These are phyloP conservation scores for Bicyclus anynana DNA, from an alignment of 1,140 invertebrate genomes.

Conservation along the genomic window DNA sequence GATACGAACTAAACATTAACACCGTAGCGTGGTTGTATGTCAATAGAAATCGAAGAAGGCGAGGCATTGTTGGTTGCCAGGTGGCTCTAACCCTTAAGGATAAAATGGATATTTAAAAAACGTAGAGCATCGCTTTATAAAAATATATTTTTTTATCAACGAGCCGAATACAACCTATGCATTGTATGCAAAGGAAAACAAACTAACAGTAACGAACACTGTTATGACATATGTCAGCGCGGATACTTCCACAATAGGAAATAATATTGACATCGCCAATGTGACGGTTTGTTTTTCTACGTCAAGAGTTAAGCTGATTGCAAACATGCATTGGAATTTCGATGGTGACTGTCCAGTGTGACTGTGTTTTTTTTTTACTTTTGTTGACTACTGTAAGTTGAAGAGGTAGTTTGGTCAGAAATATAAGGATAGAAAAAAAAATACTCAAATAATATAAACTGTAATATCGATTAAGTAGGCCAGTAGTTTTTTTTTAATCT, in stretches of 20 bases:
- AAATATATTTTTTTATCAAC: not conserved
- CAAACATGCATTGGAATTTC: slow-evolving; percentile 36
- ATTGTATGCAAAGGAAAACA: slow-evolving; percentile 46
- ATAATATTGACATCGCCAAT: slow-evolving; percentile 31
- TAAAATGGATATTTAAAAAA: no score
- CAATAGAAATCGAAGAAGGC: no score
- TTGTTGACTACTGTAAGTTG: not conserved
- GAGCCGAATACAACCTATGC: not conserved
- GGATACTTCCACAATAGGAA: slow-evolving; percentile 39
- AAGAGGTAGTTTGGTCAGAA: no score
- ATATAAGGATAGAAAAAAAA: no score
- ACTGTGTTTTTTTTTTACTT: slow-evolving; percentile 7
- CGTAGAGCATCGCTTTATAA: no score
- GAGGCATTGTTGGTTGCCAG: no score
- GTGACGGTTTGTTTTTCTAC: slow-evolving; percentile 35
- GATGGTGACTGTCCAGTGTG: slow-evolving; percentile 48
- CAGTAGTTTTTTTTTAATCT: no score
- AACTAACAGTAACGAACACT: slow-evolving; percentile 39
- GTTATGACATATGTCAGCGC: slow-evolving; percentile 55
- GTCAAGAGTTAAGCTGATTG: slow-evolving; percentile 37
- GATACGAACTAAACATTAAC: no score
- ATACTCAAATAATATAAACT: no score
- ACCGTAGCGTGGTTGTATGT: no score
- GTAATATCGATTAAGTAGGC: no score
- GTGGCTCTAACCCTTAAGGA: no score